A percentile compares a stretch with the other conserved stretches of the same genome.
phyloP scores from a whole-genome alignment of 2,113 vertebrate genomes.

The Periophthalmus modestus region DNA sequence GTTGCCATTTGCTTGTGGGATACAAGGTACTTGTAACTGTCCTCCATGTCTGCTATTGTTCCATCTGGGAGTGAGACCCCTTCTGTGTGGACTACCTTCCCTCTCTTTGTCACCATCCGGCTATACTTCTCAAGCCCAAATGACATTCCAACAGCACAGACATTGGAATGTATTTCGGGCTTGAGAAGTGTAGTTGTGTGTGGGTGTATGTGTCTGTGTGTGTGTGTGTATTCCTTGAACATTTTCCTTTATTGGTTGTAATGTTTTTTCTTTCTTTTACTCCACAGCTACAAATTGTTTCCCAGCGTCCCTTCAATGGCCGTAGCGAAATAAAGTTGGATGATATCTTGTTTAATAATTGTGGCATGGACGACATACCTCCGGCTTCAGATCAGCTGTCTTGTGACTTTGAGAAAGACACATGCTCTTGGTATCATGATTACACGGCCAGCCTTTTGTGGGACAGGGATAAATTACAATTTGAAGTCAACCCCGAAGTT shows the following conservation, averaged over 20 bases:
- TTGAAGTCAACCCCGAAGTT: constrained; percentile 5
- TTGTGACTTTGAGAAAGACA: constrained; percentile 74
- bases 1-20: too few species aligned
- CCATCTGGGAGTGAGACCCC: too few species aligned
- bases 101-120: too few species aligned
- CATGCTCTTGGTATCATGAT: constrained; percentile 76
- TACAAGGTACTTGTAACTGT: too few species aligned
- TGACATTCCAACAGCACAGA: too few species aligned
- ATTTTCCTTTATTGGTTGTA: background rate
- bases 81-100: too few species aligned
- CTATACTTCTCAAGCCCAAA: too few species aligned
- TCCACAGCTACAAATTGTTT: constrained; percentile 64
- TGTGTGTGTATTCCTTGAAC: too few species aligned
- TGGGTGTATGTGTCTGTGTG: too few species aligned
- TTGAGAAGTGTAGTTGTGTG: too few species aligned
- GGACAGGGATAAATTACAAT: constrained; percentile 26
- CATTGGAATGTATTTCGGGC: too few species aligned
- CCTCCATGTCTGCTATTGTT: too few species aligned
- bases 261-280: constrained; percentile 6
- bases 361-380: constrained; percentile 67
- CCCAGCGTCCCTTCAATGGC: fast-evolving
- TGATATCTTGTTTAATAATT: constrained; percentile 68
- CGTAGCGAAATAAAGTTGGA: constrained; percentile 68
- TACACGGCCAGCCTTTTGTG: constrained; percentile 58
- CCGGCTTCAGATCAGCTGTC: constrained; percentile 63